phyloP scores from a whole-genome alignment of 2,113 vertebrate genomes.

The Entelurus aequoreus region DNA sequence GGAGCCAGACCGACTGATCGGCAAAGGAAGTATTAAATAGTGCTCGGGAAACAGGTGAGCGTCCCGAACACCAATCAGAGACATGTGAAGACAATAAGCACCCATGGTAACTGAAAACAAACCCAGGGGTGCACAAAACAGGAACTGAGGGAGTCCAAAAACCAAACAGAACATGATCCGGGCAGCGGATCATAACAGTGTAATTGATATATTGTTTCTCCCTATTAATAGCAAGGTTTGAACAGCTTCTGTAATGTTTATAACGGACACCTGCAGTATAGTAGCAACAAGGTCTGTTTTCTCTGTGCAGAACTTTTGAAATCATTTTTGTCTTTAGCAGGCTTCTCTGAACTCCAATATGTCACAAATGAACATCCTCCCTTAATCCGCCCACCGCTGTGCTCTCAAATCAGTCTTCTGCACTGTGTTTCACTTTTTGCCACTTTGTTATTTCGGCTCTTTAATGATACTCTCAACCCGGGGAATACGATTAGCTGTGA shows the following conservation, averaged over 20 bases:
- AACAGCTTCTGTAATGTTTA: neutral
- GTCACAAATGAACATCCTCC: neutral
- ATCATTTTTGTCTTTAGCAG: neutral
- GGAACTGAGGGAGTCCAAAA: no score
- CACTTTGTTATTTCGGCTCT: slow-evolving; percentile 40
- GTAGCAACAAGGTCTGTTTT: neutral
- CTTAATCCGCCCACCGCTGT: slow-evolving; percentile 13
- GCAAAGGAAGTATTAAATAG: no score
- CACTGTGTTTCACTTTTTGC: slow-evolving; percentile 23
- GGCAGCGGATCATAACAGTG: no score
- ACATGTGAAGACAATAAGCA: no score
- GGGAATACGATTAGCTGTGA: slow-evolving; percentile 34
- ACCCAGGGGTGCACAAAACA: no score
- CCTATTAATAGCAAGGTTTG: neutral
- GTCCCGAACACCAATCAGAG: no score
- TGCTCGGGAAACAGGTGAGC: no score
- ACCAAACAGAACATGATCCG: no score
- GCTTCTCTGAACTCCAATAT: slow-evolving; percentile 4
- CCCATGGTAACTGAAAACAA: no score
- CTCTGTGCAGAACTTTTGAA: slow-evolving; percentile 3
- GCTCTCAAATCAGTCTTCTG: slow-evolving; percentile 23
- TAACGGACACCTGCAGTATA: slow-evolving; percentile 3
- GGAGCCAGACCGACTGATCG: no score
- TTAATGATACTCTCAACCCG: slow-evolving; percentile 36
- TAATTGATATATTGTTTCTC: no score